Conservation (phyloP, 2,113 vertebrate species). For the Thymallus thymallus region DNA sequence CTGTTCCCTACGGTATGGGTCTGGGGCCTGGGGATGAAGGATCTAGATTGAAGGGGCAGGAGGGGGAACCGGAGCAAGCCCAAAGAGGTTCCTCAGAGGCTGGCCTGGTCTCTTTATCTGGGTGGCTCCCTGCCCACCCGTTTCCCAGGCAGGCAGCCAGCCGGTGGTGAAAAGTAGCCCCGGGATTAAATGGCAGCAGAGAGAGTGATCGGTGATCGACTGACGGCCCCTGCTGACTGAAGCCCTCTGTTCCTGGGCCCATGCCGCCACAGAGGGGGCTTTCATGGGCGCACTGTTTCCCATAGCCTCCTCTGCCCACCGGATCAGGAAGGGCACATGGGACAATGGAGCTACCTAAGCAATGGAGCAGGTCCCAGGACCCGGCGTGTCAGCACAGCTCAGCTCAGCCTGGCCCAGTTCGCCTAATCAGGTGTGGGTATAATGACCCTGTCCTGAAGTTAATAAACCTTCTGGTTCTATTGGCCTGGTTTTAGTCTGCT, state of each 20-base stretch:
- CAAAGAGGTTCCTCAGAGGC: slow-evolving; percentile 36
- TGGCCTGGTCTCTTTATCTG: slow-evolving; percentile 43
- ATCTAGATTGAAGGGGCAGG: slow-evolving; percentile 12
- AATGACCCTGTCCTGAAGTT: slow-evolving; percentile 7
- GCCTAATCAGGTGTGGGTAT: neutral
- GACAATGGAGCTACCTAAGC: slow-evolving; percentile 53
- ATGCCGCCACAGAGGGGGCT: slow-evolving; percentile 59
- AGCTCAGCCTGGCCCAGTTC: slow-evolving; percentile 17
- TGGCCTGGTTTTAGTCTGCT: neutral
- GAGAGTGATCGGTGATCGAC: slow-evolving; percentile 57
- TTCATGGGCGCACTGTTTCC: slow-evolving; percentile 65
- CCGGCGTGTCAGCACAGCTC: slow-evolving; percentile 17
- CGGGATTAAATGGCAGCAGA: slow-evolving; percentile 46
- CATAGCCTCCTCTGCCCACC: slow-evolving; percentile 45
- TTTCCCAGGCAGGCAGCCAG: slow-evolving; percentile 52
- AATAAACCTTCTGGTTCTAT: neutral
- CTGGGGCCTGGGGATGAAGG: slow-evolving; percentile 14
- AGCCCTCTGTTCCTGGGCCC: slow-evolving; percentile 43
- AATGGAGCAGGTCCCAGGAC: slow-evolving; percentile 35
- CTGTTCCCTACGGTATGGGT: slow-evolving; percentile 5
- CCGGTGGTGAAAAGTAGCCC: slow-evolving; percentile 57
- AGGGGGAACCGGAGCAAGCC: slow-evolving; percentile 31
- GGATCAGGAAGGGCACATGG: slow-evolving; percentile 19
- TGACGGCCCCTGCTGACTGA: slow-evolving; percentile 43
- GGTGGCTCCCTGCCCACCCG: slow-evolving; percentile 34